Evolutionary conservation across 2,797 vertebrate species (phyloP), one percentile per base, ranked within the genome.

Genomic region (Poecilia wingei): DNA sequence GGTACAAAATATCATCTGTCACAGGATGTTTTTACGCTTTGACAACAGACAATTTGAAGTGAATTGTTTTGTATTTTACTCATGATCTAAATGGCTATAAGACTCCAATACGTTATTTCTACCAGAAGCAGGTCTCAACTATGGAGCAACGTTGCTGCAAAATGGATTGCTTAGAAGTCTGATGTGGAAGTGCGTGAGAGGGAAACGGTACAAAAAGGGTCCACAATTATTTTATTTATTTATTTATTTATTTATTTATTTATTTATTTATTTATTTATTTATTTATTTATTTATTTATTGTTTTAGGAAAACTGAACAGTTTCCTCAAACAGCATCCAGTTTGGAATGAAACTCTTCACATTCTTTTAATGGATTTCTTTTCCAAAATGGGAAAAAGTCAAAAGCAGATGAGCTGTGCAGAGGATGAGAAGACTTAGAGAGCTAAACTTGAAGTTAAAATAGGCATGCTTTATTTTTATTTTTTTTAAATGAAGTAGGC

Each of bases 281-380:
- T 6, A 0, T 2, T 6, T 14, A 16, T 31, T 8, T 5, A 6
- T 18, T 18, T 18, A 1, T 41, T 61, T n/a, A 31, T 7, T 53
- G 33, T 41, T 69, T 43, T 9, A 41, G 12, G 22, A 69, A 41
- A 69, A 43, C 39, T 43, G 22, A 43, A 6, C 3, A 69, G 22
- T 8, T 36, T 53, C 16, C 13, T 36, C 33, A 39, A 73, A 20
- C 31, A 22, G 14, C 12, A 10, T 61, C 6, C 2, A 6, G 59
- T 86, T 86, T 90, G 86, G 87, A 92, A 91, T 89, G 82, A 94
- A 93, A 90, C 78, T 71, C 72, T 79, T 83, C 13, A 51, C 71
- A 78, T 74, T 88, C 7, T 57, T 85, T 76, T 74, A 39, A 79
- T 78, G 64, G 55, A 64, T 72, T 39, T 33, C 41, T 76, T 64